Evolutionary conservation across 1,140 invertebrate species (phyloP).

Genomic region (Parasteatoda tepidariorum): DNA sequence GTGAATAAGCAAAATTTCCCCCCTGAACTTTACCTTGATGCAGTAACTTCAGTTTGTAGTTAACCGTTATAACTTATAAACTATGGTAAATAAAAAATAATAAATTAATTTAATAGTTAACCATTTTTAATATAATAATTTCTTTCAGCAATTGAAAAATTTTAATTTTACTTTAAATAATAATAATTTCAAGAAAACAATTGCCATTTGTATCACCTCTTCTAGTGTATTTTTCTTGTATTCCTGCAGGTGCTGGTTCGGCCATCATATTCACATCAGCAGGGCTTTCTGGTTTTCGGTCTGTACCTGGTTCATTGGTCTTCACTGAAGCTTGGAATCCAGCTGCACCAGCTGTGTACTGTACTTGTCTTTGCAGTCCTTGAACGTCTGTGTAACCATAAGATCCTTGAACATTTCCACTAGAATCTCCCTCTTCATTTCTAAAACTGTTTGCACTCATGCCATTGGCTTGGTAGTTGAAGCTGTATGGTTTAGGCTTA

Average conservation of each 20-base stretch:
- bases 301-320: conserved; percentile 61
- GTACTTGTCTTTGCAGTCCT: conserved; percentile 62
- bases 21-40: too few species aligned
- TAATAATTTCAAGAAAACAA: too few species aligned
- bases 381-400: conserved; percentile 63
- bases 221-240: conserved; percentile 27
- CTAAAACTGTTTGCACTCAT: conserved; percentile 27
- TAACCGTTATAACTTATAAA: too few species aligned
- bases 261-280: conserved; percentile 51
- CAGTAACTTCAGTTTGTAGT: too few species aligned
- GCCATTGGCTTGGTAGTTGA: conserved; percentile 6
- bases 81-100: too few species aligned
- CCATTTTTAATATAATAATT: too few species aligned
- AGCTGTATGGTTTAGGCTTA: conserved; percentile 19
- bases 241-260: conserved; percentile 37
- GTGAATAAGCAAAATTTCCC: too few species aligned
- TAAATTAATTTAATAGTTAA: too few species aligned
- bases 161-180: too few species aligned
- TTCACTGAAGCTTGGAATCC: conserved; percentile 61
- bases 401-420: conserved; percentile 61
- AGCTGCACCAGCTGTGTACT: conserved; percentile 61
- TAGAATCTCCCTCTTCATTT: conserved; percentile 72
- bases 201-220: too few species aligned
- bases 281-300: conserved; percentile 40
- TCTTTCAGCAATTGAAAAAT: too few species aligned